These are phyloP conservation scores for Hemiscyllium ocellatum DNA, from an alignment of 2,113 vertebrate species.

Conservation along the genomic window DNA sequence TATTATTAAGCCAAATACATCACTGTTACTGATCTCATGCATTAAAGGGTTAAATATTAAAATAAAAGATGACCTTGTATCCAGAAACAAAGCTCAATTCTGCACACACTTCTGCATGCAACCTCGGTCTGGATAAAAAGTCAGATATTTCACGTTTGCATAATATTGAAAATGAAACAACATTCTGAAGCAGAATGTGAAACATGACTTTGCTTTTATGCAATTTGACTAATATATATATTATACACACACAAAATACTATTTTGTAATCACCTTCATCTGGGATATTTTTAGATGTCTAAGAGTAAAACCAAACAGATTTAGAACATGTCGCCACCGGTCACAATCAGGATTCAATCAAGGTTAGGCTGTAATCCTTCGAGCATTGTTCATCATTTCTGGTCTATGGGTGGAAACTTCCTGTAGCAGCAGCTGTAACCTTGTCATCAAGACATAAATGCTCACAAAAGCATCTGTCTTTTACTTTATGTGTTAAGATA, in stretches of 20 bases:
- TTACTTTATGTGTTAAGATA: background rate
- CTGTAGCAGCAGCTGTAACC: constrained; percentile 33
- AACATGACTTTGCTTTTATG: background rate
- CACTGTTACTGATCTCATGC: background rate
- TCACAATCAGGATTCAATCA: constrained; percentile 33
- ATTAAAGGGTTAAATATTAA: background rate
- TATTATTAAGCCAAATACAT: background rate
- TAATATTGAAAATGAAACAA: constrained; percentile 24
- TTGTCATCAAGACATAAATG: constrained; percentile 27
- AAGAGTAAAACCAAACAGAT: background rate
- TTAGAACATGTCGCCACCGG: constrained; percentile 32
- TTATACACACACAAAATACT: background rate
- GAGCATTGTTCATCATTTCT: constrained; percentile 33
- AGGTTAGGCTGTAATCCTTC: constrained; percentile 32
- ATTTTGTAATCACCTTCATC: background rate
- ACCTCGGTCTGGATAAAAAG: background rate
- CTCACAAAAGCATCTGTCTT: constrained; percentile 35
- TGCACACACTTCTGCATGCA: background rate
- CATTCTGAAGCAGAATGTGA: background rate
- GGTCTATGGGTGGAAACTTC: constrained; percentile 35
- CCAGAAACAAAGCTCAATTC: background rate
- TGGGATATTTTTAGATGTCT: background rate
- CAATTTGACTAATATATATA: background rate
- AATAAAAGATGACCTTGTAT: background rate
- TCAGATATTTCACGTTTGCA: background rate